These are phyloP conservation scores for Selenia dentaria DNA, from an alignment of 2,888 invertebrate species.

Conservation along the genomic window DNA sequence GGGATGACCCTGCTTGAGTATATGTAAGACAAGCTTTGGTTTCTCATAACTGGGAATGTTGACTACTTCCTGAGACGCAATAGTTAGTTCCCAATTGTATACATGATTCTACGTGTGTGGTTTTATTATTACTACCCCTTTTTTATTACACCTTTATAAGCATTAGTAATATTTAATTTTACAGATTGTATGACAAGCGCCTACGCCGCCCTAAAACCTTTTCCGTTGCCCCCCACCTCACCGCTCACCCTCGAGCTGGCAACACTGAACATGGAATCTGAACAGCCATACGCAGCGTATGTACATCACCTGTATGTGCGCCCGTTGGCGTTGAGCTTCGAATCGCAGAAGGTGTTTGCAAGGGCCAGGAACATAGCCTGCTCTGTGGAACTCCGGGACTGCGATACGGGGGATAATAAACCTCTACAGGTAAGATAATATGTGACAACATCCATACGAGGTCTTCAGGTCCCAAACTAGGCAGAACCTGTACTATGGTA, in stretches of 20 bases:
- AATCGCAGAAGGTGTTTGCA: constrained; percentile 95
- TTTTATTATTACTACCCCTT: too few relatives aligned
- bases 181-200: constrained; percentile 94
- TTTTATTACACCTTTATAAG: background rate
- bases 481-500: too few relatives aligned
- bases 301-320: constrained; percentile 97
- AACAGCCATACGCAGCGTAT: constrained; percentile 93
- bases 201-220: constrained; percentile 93
- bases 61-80: too few relatives aligned
- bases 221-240: constrained; percentile 90
- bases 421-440: constrained; percentile 90
- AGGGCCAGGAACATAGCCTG: constrained; percentile 98
- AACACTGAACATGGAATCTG: constrained; percentile 90
- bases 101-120: too few relatives aligned
- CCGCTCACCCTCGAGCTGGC: constrained; percentile 93
- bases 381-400: constrained; percentile 93
- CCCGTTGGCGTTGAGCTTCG: constrained; percentile 93
- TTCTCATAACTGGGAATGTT: too few relatives aligned
- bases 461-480: too few relatives aligned
- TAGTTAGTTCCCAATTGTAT: too few relatives aligned
- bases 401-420: constrained; percentile 86
- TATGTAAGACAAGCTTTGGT: too few relatives aligned
- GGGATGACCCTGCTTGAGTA: too few relatives aligned
- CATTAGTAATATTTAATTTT: background rate
- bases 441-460: too few relatives aligned